Percentiles rank a stretch among this genome's conserved stretches.
Evolutionary conservation across 2,113 vertebrate genomes (phyloP).

Genomic region (Montifringilla adamsi): DNA sequence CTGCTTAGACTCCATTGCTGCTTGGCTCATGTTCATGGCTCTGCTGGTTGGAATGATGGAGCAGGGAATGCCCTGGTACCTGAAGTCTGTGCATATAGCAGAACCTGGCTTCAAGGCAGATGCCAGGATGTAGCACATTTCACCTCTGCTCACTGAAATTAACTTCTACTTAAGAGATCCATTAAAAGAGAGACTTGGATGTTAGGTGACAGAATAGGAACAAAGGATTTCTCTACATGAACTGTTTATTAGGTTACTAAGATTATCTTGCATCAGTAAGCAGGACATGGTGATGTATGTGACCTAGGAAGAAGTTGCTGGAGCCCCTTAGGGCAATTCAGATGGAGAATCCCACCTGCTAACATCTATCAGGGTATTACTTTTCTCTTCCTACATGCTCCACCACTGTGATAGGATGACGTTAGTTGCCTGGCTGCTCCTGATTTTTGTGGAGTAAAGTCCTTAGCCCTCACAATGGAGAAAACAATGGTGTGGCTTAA

Average conservation of each 20-base stretch:
- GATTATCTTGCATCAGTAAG: not conserved
- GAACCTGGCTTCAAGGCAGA: not conserved
- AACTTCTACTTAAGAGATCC: not conserved
- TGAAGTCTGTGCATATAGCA: accelerated
- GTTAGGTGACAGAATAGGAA: not conserved
- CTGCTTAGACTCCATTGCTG: not conserved
- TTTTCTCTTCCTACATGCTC: not conserved
- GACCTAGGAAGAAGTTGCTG: not conserved
- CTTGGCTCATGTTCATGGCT: accelerated
- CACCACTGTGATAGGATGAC: not conserved
- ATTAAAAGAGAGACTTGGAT: not conserved
- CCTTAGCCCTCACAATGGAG: not conserved
- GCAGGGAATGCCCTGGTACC: not conserved
- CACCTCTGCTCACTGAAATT: not conserved
- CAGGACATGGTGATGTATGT: accelerated
- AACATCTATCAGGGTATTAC: not conserved
- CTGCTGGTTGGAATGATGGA: not conserved
- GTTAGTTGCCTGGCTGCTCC: not conserved
- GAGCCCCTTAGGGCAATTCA: not conserved
- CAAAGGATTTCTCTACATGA: not conserved
- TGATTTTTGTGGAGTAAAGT: not conserved
- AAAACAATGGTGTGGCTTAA: not conserved
- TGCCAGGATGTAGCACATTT: not conserved
- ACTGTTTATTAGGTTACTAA: not conserved
- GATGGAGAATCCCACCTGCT: not conserved